A percentile compares a stretch with the other conserved stretches of the same genome.
Conservation (phyloP, 2,797 vertebrate genomes). For the Cygnus olor region DNA sequence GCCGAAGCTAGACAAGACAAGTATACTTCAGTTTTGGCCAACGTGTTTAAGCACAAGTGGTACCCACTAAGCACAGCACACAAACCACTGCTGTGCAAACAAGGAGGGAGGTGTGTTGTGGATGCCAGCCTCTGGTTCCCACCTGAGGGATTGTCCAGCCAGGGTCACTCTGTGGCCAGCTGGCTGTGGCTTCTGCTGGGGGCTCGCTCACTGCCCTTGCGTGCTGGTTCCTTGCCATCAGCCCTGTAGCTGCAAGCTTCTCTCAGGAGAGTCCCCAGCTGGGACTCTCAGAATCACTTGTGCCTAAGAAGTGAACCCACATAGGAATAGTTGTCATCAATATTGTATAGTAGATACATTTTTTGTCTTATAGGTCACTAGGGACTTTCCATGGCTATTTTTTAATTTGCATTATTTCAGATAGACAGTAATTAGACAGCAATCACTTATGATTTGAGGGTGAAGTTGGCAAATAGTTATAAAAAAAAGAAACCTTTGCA, state of each 20-base stretch:
- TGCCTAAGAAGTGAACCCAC: background rate
- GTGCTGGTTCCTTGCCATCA: background rate
- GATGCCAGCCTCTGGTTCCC: background rate
- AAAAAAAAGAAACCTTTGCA: background rate
- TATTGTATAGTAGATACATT: background rate
- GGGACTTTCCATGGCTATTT: background rate
- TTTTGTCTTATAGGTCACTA: background rate
- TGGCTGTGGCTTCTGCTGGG: background rate
- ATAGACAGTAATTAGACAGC: background rate
- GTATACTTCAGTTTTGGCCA: background rate
- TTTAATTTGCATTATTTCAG: background rate
- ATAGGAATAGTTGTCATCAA: background rate
- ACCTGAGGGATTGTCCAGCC: background rate
- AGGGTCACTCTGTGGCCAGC: background rate
- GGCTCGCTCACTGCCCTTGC: background rate
- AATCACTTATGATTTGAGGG: background rate
- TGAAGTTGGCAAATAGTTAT: background rate
- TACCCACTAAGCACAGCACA: background rate
- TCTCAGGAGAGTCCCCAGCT: background rate
- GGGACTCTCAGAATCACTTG: background rate
- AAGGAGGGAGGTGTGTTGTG: background rate
- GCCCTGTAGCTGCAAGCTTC: background rate
- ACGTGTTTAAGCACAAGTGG: background rate
- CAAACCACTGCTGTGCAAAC: background rate
- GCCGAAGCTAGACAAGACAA: background rate